A percentile compares a stretch with the other conserved stretches of the same genome.
phyloP scores from a whole-genome alignment of 2,888 invertebrate species.

The Aproaerema taeniolella region DNA sequence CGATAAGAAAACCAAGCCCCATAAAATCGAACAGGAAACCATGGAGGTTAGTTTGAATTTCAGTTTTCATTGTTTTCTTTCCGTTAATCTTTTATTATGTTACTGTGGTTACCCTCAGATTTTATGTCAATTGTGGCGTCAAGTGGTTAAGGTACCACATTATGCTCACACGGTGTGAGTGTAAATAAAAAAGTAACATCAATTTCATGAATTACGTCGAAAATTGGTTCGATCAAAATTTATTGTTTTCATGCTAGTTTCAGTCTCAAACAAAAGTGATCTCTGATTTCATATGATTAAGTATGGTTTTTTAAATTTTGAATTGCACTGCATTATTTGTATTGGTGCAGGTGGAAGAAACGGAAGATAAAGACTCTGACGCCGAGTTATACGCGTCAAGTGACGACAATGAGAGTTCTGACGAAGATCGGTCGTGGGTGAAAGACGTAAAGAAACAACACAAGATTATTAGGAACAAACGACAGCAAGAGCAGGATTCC shows the following conservation, averaged over 20 bases:
- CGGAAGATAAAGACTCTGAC: slow-evolving; percentile 67
- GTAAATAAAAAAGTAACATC: too few species aligned
- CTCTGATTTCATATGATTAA: too few species aligned
- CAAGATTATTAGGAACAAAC: slow-evolving; percentile 73
- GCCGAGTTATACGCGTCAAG: slow-evolving; percentile 66
- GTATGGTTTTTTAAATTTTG: too few species aligned
- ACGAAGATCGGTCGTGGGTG: slow-evolving; percentile 88
- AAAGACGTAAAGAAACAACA: slow-evolving; percentile 89
- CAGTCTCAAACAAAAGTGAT: too few species aligned
- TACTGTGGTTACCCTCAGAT: neutral
- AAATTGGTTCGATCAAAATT: too few species aligned
- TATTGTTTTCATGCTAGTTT: too few species aligned
- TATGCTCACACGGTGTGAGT: too few species aligned
- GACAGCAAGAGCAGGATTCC: slow-evolving; percentile 36
- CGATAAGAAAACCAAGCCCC: slow-evolving; percentile 82
- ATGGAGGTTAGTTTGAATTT: slow-evolving; percentile 60
- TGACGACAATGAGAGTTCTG: slow-evolving; percentile 79
- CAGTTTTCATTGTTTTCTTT: neutral
- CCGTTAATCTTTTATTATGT: neutral
- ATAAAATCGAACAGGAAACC: slow-evolving; percentile 73
- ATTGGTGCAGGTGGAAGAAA: slow-evolving; percentile 49
- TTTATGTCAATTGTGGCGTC: too few species aligned
- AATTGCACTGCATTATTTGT: too few species aligned
- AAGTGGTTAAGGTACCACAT: too few species aligned
- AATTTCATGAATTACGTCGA: too few species aligned